Evolutionary conservation across 2,888 invertebrate species (phyloP).

Genomic region (Argyresthia goedartella): DNA sequence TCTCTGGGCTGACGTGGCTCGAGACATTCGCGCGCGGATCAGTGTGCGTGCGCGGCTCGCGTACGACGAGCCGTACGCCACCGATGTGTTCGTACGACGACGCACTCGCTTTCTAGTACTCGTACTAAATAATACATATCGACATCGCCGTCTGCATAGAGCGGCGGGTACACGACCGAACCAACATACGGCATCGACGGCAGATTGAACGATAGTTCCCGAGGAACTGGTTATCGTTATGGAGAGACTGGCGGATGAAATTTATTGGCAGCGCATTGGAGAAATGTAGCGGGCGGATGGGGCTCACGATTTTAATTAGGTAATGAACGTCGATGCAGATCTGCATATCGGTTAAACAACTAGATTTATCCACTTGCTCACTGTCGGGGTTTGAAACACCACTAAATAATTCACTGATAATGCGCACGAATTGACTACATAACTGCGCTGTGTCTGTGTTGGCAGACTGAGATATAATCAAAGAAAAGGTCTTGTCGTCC

Average conservation of each 20-base stretch:
- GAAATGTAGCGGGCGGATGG: slow-evolving; percentile 71
- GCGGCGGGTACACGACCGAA: slow-evolving; percentile 69
- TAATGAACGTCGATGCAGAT: slow-evolving; percentile 71
- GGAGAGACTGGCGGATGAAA: slow-evolving; percentile 69
- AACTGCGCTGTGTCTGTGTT: neutral
- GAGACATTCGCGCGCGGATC: slow-evolving; percentile 34
- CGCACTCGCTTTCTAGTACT: slow-evolving; percentile 39
- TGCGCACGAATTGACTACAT: slow-evolving; percentile 21
- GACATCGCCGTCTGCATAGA: slow-evolving; percentile 63
- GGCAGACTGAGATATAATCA: neutral
- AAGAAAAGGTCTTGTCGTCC: slow-evolving; percentile 2
- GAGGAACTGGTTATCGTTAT: slow-evolving; percentile 72
- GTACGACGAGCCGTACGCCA: slow-evolving; percentile 18
- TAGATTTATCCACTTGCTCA: slow-evolving; percentile 63
- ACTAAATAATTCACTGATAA: slow-evolving; percentile 40
- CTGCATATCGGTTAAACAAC: slow-evolving; percentile 67
- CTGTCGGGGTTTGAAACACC: slow-evolving; percentile 49
- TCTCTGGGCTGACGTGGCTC: slow-evolving; percentile 52
- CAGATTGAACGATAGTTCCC: slow-evolving; percentile 72
- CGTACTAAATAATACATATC: slow-evolving; percentile 68
- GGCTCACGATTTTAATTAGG: slow-evolving; percentile 71
- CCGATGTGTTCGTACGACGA: slow-evolving; percentile 18
- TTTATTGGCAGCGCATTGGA: slow-evolving; percentile 69
- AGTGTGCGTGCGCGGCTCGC: slow-evolving; percentile 27
- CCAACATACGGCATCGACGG: slow-evolving; percentile 70